Evolutionary conservation across 2,113 vertebrate species (phyloP).

Genomic region (Furnarius figulus): DNA sequence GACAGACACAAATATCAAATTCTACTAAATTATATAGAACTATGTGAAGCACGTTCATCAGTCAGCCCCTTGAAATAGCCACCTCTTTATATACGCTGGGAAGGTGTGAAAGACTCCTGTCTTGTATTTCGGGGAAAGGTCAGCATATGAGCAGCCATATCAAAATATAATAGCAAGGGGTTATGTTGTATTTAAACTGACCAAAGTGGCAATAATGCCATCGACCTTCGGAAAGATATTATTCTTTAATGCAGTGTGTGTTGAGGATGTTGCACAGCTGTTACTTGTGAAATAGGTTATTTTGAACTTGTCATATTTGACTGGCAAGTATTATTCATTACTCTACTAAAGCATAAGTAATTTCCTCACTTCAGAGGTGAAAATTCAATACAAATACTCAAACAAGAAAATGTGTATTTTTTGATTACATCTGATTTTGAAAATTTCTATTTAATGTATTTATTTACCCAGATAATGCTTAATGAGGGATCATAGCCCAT

Average conservation of each 20-base stretch:
- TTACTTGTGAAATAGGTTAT: neutral
- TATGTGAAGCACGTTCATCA: neutral
- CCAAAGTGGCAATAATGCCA: neutral
- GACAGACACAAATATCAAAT: neutral
- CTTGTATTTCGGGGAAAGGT: constrained; percentile 9
- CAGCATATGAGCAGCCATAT: neutral
- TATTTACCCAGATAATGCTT: neutral
- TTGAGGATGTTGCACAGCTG: neutral
- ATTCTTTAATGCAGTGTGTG: neutral
- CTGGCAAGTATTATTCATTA: neutral
- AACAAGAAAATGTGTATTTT: neutral
- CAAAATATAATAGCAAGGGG: neutral
- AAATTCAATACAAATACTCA: neutral
- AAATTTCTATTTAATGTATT: neutral
- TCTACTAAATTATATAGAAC: constrained; percentile 11
- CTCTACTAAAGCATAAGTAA: neutral
- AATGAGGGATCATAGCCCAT: neutral
- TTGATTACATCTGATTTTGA: neutral
- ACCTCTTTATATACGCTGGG: neutral
- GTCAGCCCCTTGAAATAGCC: neutral
- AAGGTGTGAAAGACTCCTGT: neutral
- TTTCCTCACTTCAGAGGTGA: neutral
- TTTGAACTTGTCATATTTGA: neutral
- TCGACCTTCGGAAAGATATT: neutral
- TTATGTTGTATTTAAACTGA: constrained; percentile 11